phyloP scores from a whole-genome alignment of 2,888 invertebrate genomes.

The Cryptophagus acutangulus region DNA sequence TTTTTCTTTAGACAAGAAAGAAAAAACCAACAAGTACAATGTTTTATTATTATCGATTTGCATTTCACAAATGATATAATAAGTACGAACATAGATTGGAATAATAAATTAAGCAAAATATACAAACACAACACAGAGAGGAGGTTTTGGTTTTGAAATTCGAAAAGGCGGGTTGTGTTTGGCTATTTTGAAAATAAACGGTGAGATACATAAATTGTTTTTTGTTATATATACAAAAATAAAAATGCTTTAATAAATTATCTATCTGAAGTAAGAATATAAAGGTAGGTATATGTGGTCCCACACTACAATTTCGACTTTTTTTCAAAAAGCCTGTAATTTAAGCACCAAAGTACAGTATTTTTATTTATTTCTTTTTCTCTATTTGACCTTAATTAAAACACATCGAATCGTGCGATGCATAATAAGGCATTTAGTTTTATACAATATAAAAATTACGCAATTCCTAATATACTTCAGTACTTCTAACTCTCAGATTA shows the following conservation, averaged over 20 bases:
- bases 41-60: constrained; percentile 10
- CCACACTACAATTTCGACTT: constrained; percentile 3
- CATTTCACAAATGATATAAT: constrained; percentile 4
- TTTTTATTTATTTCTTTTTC: constrained; percentile 1
- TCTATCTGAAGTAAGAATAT: constrained; percentile 14
- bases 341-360: constrained; percentile 3
- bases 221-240: constrained; percentile 18
- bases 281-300: background rate
- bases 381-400: background rate
- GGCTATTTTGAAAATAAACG: background rate
- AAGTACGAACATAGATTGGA: too few relatives aligned
- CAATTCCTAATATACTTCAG: too few relatives aligned
- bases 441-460: too few relatives aligned
- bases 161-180: too few relatives aligned
- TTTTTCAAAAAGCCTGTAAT: background rate
- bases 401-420: constrained; percentile 6
- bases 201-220: constrained; percentile 1
- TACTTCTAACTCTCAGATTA: constrained; percentile 4
- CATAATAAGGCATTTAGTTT: constrained; percentile 6
- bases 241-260: constrained; percentile 21
- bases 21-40: constrained; percentile 12
- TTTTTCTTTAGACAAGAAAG: too few relatives aligned
- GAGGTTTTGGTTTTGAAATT: too few relatives aligned
- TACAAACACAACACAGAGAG: too few relatives aligned
- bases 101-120: too few relatives aligned